phyloP scores from a whole-genome alignment of 2,113 vertebrate genomes.

The Conger conger region DNA sequence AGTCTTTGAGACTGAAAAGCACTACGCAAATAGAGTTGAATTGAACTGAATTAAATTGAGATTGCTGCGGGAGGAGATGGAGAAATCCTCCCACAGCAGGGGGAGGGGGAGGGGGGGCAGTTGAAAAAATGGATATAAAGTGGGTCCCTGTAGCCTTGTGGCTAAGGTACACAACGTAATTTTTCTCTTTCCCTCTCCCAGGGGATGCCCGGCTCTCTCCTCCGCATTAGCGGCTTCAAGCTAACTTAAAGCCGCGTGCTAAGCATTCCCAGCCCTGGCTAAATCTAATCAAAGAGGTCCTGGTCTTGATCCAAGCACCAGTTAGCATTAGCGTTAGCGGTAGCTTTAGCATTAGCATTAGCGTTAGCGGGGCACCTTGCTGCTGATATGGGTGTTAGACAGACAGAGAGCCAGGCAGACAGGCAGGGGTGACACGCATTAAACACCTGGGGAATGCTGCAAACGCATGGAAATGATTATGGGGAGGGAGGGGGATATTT shows the following conservation, averaged over 20 bases:
- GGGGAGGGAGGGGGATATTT: background rate
- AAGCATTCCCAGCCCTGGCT: background rate
- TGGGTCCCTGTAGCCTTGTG: too few species aligned
- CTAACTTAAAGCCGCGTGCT: background rate
- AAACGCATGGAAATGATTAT: background rate
- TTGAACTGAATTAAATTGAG: too few species aligned
- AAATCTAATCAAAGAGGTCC: slow-evolving; percentile 15
- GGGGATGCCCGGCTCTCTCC: background rate
- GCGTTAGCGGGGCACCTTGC: background rate
- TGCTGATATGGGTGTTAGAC: background rate
- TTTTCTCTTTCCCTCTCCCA: background rate
- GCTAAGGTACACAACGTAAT: too few species aligned
- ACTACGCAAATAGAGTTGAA: too few species aligned
- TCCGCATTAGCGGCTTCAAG: background rate
- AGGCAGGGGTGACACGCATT: background rate
- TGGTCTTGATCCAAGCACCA: background rate
- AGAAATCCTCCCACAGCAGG: too few species aligned
- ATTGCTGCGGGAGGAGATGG: too few species aligned
- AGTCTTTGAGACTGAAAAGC: too few species aligned
- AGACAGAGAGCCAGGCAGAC: too few species aligned
- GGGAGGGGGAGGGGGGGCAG: too few species aligned
- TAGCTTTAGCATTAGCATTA: too few species aligned
- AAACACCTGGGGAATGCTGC: background rate
- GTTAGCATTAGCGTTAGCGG: background rate
- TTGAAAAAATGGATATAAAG: too few species aligned